These are phyloP conservation scores for Campoplex nolae DNA, from an alignment of 2,888 invertebrate genomes.

Conservation along the genomic window DNA sequence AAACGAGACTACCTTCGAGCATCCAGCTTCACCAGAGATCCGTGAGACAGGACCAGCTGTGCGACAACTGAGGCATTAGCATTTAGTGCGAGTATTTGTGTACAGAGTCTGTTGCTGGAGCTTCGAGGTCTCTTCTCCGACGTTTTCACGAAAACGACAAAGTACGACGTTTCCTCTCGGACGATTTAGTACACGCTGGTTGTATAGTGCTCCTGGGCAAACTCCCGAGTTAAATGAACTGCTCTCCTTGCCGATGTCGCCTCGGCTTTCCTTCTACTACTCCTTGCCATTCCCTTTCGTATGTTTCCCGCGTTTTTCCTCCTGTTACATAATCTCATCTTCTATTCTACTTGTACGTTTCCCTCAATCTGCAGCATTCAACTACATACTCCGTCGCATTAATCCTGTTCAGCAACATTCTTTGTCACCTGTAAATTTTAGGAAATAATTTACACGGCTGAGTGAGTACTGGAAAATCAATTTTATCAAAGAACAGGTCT, in stretches of 20 bases:
- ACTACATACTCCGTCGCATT: neutral
- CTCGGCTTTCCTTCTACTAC: slow-evolving; percentile 10
- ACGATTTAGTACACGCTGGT: slow-evolving; percentile 64
- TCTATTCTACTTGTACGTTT: slow-evolving; percentile 19
- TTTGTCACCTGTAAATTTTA: neutral
- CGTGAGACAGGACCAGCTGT: slow-evolving; percentile 67
- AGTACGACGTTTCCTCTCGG: slow-evolving; percentile 66
- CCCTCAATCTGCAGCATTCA: neutral
- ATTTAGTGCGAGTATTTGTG: slow-evolving; percentile 73
- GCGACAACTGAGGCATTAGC: slow-evolving; percentile 72
- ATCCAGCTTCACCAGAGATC: slow-evolving; percentile 64
- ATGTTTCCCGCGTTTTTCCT: slow-evolving; percentile 31
- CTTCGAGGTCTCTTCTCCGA: slow-evolving; percentile 58
- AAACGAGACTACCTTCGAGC: slow-evolving; percentile 56
- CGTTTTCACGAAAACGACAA: slow-evolving; percentile 68
- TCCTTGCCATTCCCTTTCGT: slow-evolving; percentile 16
- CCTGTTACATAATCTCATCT: slow-evolving; percentile 1
- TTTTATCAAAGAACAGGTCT: neutral
- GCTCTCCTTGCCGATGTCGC: slow-evolving; percentile 48
- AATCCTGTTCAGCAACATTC: neutral
- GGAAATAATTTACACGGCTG: neutral
- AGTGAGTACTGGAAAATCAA: neutral
- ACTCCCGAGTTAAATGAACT: slow-evolving; percentile 64
- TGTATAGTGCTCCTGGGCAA: slow-evolving; percentile 51
- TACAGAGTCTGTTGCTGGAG: slow-evolving; percentile 65